Percentiles rank a stretch among this genome's conserved stretches.
These are phyloP conservation scores for Drosophila antonietae DNA, from an alignment of 2,888 invertebrate genomes.

Conservation along the genomic window DNA sequence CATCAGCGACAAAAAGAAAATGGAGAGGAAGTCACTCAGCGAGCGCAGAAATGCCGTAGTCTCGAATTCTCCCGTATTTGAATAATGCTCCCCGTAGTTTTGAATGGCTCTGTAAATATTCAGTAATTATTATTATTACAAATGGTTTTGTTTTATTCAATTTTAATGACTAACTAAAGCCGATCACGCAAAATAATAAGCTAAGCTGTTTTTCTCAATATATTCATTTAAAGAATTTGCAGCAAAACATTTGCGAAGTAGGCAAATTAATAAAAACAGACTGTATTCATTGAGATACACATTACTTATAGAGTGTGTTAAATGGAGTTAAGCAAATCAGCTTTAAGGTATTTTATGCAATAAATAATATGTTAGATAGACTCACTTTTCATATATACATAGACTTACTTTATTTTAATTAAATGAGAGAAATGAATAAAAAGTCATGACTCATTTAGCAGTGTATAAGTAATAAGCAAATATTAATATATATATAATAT, in stretches of 20 bases:
- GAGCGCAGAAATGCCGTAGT: slow-evolving; percentile 94
- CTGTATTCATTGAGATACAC: not conserved
- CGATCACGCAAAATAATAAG: not conserved
- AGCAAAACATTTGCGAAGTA: not conserved
- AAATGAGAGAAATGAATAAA: not conserved
- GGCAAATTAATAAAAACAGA: too few relatives aligned
- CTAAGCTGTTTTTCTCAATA: not conserved
- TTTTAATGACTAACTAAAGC: not conserved
- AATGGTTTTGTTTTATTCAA: not conserved
- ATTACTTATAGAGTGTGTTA: not conserved
- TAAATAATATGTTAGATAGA: not conserved
- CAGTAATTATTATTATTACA: slow-evolving; percentile 1
- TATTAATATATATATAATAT: not conserved
- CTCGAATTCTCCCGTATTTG: slow-evolving; percentile 94
- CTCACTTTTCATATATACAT: not conserved
- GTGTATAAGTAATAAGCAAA: too few relatives aligned
- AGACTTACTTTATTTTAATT: not conserved
- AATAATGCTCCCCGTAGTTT: slow-evolving; percentile 93
- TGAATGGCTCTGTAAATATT: slow-evolving; percentile 90
- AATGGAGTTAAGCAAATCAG: not conserved
- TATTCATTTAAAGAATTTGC: not conserved
- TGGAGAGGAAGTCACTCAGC: slow-evolving; percentile 95
- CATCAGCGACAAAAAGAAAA: slow-evolving; percentile 95
- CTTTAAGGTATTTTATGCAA: not conserved
- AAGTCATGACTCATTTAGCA: not conserved